A percentile compares a stretch with the other conserved stretches of the same genome.
These are phyloP conservation scores for Sebastes reedi DNA, from an alignment of 2,797 vertebrate species.

Conservation along the genomic window DNA sequence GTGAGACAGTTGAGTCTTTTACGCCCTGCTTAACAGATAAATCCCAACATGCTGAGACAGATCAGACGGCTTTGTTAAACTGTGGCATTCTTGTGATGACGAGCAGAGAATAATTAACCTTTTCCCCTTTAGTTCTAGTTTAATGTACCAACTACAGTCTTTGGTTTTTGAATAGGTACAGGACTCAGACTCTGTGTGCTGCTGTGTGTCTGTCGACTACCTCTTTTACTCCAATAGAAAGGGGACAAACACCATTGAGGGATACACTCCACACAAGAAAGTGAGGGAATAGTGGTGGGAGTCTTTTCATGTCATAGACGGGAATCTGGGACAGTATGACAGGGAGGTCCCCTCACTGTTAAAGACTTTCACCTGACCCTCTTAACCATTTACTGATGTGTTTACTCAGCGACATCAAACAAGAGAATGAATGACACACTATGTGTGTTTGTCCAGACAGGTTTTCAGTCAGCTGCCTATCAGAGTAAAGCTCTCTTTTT, in stretches of 20 bases:
- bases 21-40: not conserved
- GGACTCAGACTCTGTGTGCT: slow-evolving; percentile 15
- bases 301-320: slow-evolving; percentile 47
- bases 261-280: slow-evolving; percentile 17
- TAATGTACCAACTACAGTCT: slow-evolving; percentile 16
- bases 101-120: slow-evolving; percentile 29
- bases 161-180: slow-evolving; percentile 36
- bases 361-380: slow-evolving; percentile 41
- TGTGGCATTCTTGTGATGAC: slow-evolving; percentile 21
- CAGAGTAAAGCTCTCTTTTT: not conserved
- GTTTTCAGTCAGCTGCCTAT: not conserved
- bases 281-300: not conserved
- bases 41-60: slow-evolving; percentile 52
- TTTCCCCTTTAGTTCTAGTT: slow-evolving; percentile 31
- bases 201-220: slow-evolving; percentile 27
- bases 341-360: slow-evolving; percentile 19
- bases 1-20: not conserved
- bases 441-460: slow-evolving; percentile 16
- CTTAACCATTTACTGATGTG: slow-evolving; percentile 31
- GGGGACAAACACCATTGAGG: slow-evolving; percentile 49
- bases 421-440: slow-evolving; percentile 17
- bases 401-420: slow-evolving; percentile 59
- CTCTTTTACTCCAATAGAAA: slow-evolving; percentile 43
- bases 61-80: slow-evolving; percentile 44
- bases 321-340: slow-evolving; percentile 35